Conservation (phyloP, 2,797 vertebrate genomes). For the Telmatherina bonti region DNA sequence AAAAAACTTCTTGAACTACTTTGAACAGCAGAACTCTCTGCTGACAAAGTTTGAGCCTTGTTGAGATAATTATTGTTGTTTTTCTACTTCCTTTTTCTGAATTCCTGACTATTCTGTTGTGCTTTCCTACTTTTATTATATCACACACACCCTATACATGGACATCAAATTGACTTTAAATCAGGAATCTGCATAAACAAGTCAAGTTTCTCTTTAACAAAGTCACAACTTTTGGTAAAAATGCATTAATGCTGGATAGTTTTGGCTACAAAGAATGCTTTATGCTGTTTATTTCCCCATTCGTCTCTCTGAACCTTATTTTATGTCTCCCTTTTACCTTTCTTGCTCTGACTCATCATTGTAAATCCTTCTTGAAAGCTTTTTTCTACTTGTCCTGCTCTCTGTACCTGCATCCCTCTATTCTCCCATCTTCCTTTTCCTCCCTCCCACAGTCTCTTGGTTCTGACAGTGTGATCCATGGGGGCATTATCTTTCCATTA, state of each 20-base stretch:
- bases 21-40: too few relatives aligned
- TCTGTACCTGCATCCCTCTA: conserved; percentile 41
- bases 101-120: too few relatives aligned
- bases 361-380: conserved; percentile 29
- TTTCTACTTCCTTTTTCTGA: too few relatives aligned
- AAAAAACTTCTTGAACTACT: too few relatives aligned
- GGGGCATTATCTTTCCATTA: conserved; percentile 81
- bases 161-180: too few relatives aligned
- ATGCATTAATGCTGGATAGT: too few relatives aligned
- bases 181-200: too few relatives aligned
- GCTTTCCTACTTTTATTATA: too few relatives aligned
- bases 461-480: conserved; percentile 78
- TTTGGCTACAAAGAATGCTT: neutral
- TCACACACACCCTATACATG: too few relatives aligned
- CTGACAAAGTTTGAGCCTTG: too few relatives aligned
- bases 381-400: conserved; percentile 11
- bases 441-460: conserved; percentile 27
- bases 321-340: neutral
- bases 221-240: neutral
- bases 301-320: neutral
- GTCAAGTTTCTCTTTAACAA: neutral
- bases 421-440: neutral
- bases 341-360: conserved; percentile 1
- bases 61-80: too few relatives aligned
- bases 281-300: neutral